Evolutionary conservation across 2,888 invertebrate genomes (phyloP).

Genomic region (Volucella inflata): DNA sequence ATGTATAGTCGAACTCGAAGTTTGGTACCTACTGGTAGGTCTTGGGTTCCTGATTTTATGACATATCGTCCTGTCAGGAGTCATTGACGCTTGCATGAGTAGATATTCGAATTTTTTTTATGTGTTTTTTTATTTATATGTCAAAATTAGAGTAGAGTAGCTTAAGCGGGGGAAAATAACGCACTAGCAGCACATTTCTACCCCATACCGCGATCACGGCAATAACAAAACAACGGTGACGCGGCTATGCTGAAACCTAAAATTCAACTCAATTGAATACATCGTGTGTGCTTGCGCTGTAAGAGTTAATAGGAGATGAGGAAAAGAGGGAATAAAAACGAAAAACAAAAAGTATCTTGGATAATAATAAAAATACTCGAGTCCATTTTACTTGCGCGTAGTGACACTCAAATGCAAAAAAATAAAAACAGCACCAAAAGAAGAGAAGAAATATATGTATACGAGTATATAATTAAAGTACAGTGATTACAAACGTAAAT

Average conservation of each 20-base stretch:
- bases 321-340: constrained; percentile 36
- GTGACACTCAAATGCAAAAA: constrained; percentile 42
- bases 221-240: constrained; percentile 16
- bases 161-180: constrained; percentile 36
- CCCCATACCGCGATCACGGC: constrained; percentile 65
- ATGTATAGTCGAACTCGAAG: too few species aligned
- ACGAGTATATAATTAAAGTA: constrained; percentile 43
- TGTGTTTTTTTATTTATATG: constrained; percentile 39
- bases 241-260: constrained; percentile 19
- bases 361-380: constrained; percentile 21
- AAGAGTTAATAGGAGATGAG: constrained; percentile 30
- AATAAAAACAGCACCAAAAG: constrained; percentile 59
- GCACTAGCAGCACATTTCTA: constrained; percentile 47
- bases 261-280: constrained; percentile 60
- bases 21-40: not conserved
- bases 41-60: constrained; percentile 15
- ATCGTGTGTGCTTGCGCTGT: not conserved
- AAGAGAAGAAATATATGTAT: too few species aligned
- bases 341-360: constrained; percentile 38
- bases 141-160: constrained; percentile 26
- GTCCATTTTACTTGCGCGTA: constrained; percentile 20
- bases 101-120: constrained; percentile 46
- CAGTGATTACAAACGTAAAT: constrained; percentile 40
- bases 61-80: constrained; percentile 32
- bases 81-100: constrained; percentile 61